Conservation (phyloP, 2,888 invertebrate genomes). For the Cheilosia impressa region DNA sequence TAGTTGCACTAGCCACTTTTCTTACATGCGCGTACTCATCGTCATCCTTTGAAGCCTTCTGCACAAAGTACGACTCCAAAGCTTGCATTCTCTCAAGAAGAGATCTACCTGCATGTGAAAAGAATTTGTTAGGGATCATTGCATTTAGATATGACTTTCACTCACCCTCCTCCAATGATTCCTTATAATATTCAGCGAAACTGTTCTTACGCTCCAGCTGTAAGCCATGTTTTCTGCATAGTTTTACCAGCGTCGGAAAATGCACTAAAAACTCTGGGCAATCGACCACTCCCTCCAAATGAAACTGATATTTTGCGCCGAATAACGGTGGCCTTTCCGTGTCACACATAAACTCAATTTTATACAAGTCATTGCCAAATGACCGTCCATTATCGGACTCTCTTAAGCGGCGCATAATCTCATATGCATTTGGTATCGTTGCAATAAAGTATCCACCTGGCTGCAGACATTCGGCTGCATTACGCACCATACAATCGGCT, state of each 20-base stretch:
- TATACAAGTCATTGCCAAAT: constrained; percentile 92
- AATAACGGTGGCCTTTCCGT: constrained; percentile 91
- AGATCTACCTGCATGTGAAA: constrained; percentile 77
- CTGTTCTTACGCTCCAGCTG: constrained; percentile 88
- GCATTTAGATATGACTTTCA: not conserved
- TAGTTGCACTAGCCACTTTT: constrained; percentile 84
- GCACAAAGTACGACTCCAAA: constrained; percentile 90
- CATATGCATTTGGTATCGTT: constrained; percentile 96
- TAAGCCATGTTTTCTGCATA: constrained; percentile 89
- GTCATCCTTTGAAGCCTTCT: constrained; percentile 85
- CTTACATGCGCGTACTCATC: constrained; percentile 91
- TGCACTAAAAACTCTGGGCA: constrained; percentile 99
- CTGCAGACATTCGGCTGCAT: constrained; percentile 94
- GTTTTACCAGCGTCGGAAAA: constrained; percentile 91
- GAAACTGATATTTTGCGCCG: constrained; percentile 98
- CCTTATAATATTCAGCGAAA: constrained; percentile 91
- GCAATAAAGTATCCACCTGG: constrained; percentile 98
- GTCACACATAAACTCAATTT: constrained; percentile 89
- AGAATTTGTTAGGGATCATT: not conserved
- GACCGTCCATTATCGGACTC: constrained; percentile 84
- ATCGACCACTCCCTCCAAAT: constrained; percentile 97
- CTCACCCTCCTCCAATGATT: constrained; percentile 78
- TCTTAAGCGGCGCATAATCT: constrained; percentile 91
- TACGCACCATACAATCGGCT: constrained; percentile 95
- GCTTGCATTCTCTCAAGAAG: constrained; percentile 91